Percentiles rank a stretch among this genome's conserved stretches.
Evolutionary conservation across 1,140 invertebrate genomes (phyloP).

Genomic region (Sitophilus oryzae): DNA sequence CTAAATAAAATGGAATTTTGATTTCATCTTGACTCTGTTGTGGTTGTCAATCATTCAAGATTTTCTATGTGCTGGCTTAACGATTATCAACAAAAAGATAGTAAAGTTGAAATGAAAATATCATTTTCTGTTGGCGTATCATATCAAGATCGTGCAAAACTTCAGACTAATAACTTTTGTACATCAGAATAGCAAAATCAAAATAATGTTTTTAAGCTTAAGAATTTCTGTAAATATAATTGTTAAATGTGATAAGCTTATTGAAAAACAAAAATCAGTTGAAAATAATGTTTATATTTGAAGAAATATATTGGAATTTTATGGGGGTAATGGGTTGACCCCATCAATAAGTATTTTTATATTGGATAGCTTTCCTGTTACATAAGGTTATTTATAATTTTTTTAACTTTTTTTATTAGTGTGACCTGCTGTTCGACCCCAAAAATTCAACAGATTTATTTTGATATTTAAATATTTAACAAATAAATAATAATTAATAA

Average conservation of each 20-base stretch:
- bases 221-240: slow-evolving; percentile 28
- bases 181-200: slow-evolving; percentile 6
- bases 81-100: no score
- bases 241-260: slow-evolving; percentile 33
- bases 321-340: slow-evolving; percentile 19
- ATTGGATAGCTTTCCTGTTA: slow-evolving; percentile 28
- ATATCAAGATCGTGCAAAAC: slow-evolving; percentile 6
- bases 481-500: no score
- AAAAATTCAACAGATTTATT: no score
- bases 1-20: no score
- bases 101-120: no score
- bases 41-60: no score
- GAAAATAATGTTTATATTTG: slow-evolving; percentile 29
- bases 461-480: no score
- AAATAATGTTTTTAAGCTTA: not conserved
- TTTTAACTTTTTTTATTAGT: slow-evolving; percentile 13
- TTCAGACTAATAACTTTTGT: no score
- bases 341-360: slow-evolving; percentile 24
- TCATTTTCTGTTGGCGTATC: no score
- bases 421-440: slow-evolving; percentile 11
- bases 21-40: no score
- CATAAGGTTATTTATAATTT: slow-evolving; percentile 25
- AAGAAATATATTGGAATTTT: slow-evolving; percentile 23
- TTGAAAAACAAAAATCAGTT: slow-evolving; percentile 26
- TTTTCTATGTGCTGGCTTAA: no score